Evolutionary conservation across 2,113 vertebrate genomes (phyloP).

Genomic region (Tylochromis polylepis): DNA sequence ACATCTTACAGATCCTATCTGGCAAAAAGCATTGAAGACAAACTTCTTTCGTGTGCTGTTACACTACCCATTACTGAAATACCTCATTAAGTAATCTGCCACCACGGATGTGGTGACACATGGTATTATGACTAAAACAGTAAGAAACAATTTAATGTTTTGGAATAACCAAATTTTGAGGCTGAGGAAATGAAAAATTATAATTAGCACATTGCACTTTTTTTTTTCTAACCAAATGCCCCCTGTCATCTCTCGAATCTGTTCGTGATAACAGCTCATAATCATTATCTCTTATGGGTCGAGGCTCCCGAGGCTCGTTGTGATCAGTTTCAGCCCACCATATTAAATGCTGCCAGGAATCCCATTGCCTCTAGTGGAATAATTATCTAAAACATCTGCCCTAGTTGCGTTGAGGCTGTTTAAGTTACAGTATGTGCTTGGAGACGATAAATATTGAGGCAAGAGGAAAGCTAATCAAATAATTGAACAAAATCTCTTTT

Average conservation of each 20-base stretch:
- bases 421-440: constrained; percentile 17
- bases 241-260: not conserved
- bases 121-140: not conserved
- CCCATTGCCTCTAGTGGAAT: constrained; percentile 17
- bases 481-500: not conserved
- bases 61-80: not conserved
- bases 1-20: not conserved
- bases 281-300: not conserved
- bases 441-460: constrained; percentile 50
- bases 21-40: not conserved
- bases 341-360: constrained; percentile 9
- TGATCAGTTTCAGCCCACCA: not conserved
- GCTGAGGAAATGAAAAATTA: not conserved
- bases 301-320: not conserved
- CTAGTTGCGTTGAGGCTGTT: constrained; percentile 38
- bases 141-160: not conserved
- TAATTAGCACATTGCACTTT: not conserved
- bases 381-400: constrained; percentile 38
- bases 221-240: not conserved
- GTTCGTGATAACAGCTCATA: not conserved
- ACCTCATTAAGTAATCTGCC: not conserved
- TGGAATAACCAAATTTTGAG: not conserved
- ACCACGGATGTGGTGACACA: not conserved
- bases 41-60: not conserved
- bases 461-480: constrained; percentile 36